Conservation (phyloP, 2,113 vertebrate species). For the Emydocephalus ijimae region DNA sequence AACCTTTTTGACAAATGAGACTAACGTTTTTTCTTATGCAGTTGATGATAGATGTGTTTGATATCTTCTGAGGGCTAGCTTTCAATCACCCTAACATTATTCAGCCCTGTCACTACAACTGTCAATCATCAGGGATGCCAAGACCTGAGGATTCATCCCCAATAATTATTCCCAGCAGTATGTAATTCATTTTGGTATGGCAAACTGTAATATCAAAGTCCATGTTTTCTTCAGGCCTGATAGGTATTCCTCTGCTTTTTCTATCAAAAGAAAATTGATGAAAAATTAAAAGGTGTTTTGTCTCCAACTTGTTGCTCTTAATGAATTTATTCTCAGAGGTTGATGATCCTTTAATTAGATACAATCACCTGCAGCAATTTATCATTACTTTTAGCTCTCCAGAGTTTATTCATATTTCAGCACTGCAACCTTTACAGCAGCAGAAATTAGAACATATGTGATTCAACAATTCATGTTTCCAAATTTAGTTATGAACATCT, state of each 20-base stretch:
- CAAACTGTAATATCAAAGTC: slow-evolving; percentile 10
- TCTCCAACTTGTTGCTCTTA: slow-evolving; percentile 19
- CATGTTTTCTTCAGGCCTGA: background rate
- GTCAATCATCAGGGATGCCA: slow-evolving; percentile 41
- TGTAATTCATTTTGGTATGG: slow-evolving; percentile 44
- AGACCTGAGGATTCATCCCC: slow-evolving; percentile 13
- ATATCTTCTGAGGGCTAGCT: slow-evolving; percentile 33
- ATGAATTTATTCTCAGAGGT: slow-evolving; percentile 42
- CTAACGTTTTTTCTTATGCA: background rate
- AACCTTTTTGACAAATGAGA: slow-evolving; percentile 34
- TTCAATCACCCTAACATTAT: slow-evolving; percentile 37
- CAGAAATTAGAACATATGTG: slow-evolving; percentile 40
- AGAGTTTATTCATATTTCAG: slow-evolving; percentile 30
- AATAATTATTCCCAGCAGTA: slow-evolving; percentile 30
- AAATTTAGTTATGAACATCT: slow-evolving; percentile 49
- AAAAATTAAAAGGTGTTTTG: slow-evolving; percentile 42
- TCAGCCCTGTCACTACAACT: slow-evolving; percentile 30
- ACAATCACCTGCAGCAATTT: slow-evolving; percentile 29
- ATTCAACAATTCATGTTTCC: slow-evolving; percentile 49
- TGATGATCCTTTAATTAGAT: slow-evolving; percentile 43
- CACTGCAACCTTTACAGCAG: slow-evolving; percentile 25
- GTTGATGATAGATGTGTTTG: slow-evolving; percentile 19
- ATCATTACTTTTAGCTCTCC: slow-evolving; percentile 37
- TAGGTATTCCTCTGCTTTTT: slow-evolving; percentile 20
- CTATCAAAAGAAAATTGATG: slow-evolving; percentile 26